Conservation (phyloP, 2,113 vertebrate genomes). For the Rhinichthys klamathensis region DNA sequence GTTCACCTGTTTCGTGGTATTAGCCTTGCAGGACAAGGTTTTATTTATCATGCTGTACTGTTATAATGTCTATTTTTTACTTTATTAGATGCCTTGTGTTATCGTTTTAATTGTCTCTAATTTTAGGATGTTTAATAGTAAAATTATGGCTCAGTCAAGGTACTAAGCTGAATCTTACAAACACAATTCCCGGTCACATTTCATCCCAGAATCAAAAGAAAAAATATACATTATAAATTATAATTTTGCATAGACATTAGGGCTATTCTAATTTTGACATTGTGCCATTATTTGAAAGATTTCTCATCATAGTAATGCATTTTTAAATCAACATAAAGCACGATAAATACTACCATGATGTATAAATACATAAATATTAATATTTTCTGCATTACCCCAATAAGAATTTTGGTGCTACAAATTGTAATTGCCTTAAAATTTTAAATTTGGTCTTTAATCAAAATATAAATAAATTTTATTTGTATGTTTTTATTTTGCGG, state of each 20-base stretch:
- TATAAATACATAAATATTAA: no score
- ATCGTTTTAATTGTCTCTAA: constrained; percentile 12
- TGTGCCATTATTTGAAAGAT: background rate
- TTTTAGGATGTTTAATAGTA: background rate
- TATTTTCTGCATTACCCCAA: no score
- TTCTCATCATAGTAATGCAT: background rate
- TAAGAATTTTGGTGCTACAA: background rate
- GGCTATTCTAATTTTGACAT: background rate
- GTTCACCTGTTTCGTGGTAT: constrained; percentile 57
- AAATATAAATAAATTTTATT: background rate
- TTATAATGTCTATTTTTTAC: constrained; percentile 31
- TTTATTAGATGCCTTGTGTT: background rate
- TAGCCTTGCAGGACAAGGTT: constrained; percentile 77
- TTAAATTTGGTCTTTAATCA: background rate
- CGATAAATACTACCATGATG: background rate
- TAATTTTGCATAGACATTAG: background rate
- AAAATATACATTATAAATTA: background rate
- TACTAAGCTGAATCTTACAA: constrained; percentile 4
- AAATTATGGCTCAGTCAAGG: background rate
- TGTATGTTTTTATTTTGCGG: background rate
- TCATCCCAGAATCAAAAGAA: background rate
- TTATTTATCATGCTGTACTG: constrained; percentile 51
- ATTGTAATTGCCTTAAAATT: no score
- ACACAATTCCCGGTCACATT: background rate
- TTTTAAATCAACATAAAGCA: background rate